These are phyloP conservation scores for Sphaerophoria taeniata DNA, from an alignment of 2,888 invertebrate species.

Conservation along the genomic window DNA sequence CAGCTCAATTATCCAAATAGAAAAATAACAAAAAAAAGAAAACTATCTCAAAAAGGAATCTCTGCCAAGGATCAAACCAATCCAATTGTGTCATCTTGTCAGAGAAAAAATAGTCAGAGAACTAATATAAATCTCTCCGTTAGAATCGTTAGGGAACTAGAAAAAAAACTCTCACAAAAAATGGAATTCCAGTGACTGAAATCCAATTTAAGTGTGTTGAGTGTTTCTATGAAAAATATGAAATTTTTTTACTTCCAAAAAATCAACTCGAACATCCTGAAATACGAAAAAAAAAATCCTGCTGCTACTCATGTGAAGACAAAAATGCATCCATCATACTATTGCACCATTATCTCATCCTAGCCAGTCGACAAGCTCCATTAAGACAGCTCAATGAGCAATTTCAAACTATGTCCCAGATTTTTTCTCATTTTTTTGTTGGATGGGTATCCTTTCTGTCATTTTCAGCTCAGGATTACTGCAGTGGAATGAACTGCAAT, in stretches of 20 bases:
- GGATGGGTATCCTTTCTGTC: slow-evolving; percentile 26
- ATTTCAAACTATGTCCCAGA: slow-evolving; percentile 58
- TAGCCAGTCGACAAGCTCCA: neutral
- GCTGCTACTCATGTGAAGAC: too few relatives aligned
- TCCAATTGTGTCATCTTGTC: slow-evolving; percentile 44
- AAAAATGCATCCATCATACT: slow-evolving; percentile 30
- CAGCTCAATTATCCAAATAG: slow-evolving; percentile 21
- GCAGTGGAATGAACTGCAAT: slow-evolving; percentile 66
- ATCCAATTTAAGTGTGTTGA: slow-evolving; percentile 43
- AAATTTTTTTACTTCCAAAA: slow-evolving; percentile 14
- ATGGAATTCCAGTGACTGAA: neutral
- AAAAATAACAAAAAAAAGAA: neutral
- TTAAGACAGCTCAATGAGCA: slow-evolving; percentile 28
- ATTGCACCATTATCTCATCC: slow-evolving; percentile 38
- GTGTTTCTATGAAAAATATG: slow-evolving; percentile 16
- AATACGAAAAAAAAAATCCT: neutral
- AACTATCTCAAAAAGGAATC: slow-evolving; percentile 27
- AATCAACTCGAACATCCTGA: slow-evolving; percentile 14
- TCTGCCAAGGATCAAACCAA: slow-evolving; percentile 40
- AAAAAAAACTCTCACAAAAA: neutral
- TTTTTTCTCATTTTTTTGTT: slow-evolving; percentile 29
- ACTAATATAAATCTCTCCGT: neutral
- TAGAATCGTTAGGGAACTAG: neutral
- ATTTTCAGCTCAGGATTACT: slow-evolving; percentile 43
- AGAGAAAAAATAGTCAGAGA: slow-evolving; percentile 7